phyloP scores from a whole-genome alignment of 2,797 vertebrate species.

The Falco concolor region DNA sequence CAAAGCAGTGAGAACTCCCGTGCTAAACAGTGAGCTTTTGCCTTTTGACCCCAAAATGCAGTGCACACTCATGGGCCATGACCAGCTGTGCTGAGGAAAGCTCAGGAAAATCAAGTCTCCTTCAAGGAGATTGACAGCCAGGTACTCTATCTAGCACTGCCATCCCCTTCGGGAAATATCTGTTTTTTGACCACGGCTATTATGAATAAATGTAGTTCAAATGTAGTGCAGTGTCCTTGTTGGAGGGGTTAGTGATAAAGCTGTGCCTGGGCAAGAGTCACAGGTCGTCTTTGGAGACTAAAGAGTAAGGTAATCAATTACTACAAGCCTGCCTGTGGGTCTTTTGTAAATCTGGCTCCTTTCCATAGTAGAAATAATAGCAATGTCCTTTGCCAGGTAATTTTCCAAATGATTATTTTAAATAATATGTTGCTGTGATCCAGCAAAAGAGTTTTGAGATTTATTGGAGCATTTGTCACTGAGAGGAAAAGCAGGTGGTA shows the following conservation, averaged over 20 bases:
- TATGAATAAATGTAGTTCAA: not conserved
- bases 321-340: not conserved
- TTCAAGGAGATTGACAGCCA: not conserved
- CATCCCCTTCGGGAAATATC: not conserved
- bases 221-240: not conserved
- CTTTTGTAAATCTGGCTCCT: not conserved
- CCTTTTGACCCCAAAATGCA: not conserved
- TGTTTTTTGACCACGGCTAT: not conserved
- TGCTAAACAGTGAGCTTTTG: not conserved
- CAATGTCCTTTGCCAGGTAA: conserved; percentile 27
- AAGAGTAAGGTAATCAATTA: conserved; percentile 26
- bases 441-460: not conserved
- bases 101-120: not conserved
- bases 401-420: conserved; percentile 53
- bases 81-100: not conserved
- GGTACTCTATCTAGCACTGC: not conserved
- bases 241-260: not conserved
- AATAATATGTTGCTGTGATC: conserved; percentile 8
- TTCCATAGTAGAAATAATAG: conserved; percentile 30
- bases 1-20: accelerated
- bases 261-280: not conserved
- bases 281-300: not conserved
- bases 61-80: not conserved
- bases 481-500: not conserved
- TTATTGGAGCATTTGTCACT: not conserved